Base-by-base conservation (phyloP, 2,113 vertebrate species). In the Myanophis thanlyinensis region DNA sequence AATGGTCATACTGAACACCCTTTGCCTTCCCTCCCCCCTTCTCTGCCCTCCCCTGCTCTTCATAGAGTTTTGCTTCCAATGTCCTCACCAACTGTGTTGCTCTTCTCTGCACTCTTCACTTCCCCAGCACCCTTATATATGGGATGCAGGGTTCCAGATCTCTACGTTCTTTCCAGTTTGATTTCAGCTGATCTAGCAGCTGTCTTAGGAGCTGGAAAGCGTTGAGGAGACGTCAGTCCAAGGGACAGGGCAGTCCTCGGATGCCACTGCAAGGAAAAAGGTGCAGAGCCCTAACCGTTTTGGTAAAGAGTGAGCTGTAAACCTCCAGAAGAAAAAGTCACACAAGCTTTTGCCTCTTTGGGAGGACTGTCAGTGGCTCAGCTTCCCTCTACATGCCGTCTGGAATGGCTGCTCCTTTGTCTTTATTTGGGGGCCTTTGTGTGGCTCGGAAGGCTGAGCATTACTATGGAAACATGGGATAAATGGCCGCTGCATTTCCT, bases 391-490 rank as follows among this genome's bases (percentile, higher is more conserved):
- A 46, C 12, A 1, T n/a, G 30, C 93, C 0, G 87, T 6, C 53
- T 91, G 49, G 2, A 0, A 4, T 3, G 7, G 49, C 3, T 8
- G 7, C 20, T 0, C 1, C 11, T 48, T 54, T 1, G 53, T 92
- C 93, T 52, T 87, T 92, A 85, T 93, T 54, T 59, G 23, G 2
- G 0, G 73, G 73, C 30, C 59, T 54, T 0, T 5, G 48, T 5
- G 46, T 5, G 2, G 87, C 93, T 52, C 89, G 15, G 0, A 3
- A 92, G 88, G 90, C 91, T 0, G 0, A 92, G 87, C 25, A 91
- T 93, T 90, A 85, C 95, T 88, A 35, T 90, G 95, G 96, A 91
- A 92, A 87, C 67, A 0, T 52, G 1, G 91, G 40, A 51, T 35
- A n/a, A 52, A 51, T 87, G 93, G 49, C 49, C 88, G 1, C 23